These are phyloP conservation scores for Pinna nobilis DNA, from an alignment of 1,140 invertebrate species.

Conservation along the genomic window DNA sequence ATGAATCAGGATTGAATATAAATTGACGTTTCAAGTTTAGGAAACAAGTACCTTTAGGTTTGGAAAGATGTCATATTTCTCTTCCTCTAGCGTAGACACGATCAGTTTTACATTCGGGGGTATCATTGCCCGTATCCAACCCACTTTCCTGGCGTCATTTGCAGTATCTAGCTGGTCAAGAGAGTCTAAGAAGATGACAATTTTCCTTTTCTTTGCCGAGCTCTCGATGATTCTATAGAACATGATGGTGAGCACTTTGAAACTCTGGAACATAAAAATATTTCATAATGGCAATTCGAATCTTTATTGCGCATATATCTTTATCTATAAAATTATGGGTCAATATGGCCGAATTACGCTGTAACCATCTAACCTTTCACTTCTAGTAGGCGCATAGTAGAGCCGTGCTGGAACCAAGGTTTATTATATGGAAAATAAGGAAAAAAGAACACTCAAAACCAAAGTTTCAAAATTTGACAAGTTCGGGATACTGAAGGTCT, in stretches of 20 bases:
- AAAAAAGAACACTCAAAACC: too few species aligned
- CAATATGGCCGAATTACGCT: too few species aligned
- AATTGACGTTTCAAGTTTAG: too few species aligned
- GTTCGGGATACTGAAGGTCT: too few species aligned
- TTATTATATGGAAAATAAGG: too few species aligned
- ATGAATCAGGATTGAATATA: too few species aligned
- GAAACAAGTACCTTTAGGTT: constrained; percentile 59
- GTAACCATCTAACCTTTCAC: too few species aligned
- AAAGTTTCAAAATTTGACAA: too few species aligned
- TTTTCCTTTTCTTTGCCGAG: neutral
- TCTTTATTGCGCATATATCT: neutral
- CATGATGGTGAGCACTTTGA: neutral
- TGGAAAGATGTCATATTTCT: constrained; percentile 59
- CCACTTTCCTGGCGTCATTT: constrained; percentile 15
- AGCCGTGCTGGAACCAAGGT: too few species aligned
- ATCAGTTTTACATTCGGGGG: constrained; percentile 79
- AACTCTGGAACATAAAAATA: neutral
- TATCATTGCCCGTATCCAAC: constrained; percentile 58
- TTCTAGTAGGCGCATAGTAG: too few species aligned
- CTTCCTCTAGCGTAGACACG: constrained; percentile 76
- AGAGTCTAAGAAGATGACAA: constrained; percentile 32
- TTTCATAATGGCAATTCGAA: neutral
- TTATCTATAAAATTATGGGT: neutral
- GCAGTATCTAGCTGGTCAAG: constrained; percentile 34
- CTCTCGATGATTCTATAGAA: neutral